Conservation (phyloP, 2,797 vertebrate species). For the Hemibagrus guttatus region DNA sequence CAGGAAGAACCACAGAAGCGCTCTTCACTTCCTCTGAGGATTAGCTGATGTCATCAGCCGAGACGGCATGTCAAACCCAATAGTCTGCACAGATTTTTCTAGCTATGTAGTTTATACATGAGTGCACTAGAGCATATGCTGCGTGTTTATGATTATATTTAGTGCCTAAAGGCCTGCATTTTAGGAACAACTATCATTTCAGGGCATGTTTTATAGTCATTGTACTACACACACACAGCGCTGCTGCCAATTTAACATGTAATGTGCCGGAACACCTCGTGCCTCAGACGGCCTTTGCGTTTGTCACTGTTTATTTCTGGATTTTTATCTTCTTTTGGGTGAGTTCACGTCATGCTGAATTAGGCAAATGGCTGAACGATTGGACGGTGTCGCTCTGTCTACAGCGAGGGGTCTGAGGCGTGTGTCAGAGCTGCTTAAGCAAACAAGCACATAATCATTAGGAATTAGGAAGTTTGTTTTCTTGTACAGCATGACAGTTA, state of each 20-base stretch:
- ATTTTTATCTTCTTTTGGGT: conserved; percentile 52
- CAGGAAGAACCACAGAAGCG: conserved; percentile 15
- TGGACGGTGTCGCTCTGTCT: conserved; percentile 66
- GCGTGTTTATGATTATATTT: not conserved
- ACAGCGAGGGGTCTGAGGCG: conserved; percentile 65
- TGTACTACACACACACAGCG: not conserved
- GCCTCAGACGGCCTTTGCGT: conserved; percentile 38
- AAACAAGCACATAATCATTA: conserved; percentile 20
- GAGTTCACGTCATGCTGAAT: conserved; percentile 62
- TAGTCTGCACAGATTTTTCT: conserved; percentile 14
- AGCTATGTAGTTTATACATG: conserved; percentile 9
- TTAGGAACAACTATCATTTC: conserved; percentile 2
- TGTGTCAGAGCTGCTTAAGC: conserved; percentile 26
- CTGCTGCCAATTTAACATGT: not conserved
- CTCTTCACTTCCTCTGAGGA: conserved; percentile 31
- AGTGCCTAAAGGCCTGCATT: conserved; percentile 13
- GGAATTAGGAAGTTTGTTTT: conserved; percentile 16
- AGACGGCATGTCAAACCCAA: conserved; percentile 25
- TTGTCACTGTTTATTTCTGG: conserved; percentile 52
- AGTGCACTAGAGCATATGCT: conserved; percentile 21
- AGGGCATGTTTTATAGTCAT: not conserved
- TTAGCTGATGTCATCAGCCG: conserved; percentile 37
- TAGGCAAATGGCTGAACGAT: conserved; percentile 65
- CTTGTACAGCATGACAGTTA: not conserved
- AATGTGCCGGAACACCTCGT: conserved; percentile 6